Base-by-base conservation (phyloP, 1,140 invertebrate species). In the Patella vulgata region DNA sequence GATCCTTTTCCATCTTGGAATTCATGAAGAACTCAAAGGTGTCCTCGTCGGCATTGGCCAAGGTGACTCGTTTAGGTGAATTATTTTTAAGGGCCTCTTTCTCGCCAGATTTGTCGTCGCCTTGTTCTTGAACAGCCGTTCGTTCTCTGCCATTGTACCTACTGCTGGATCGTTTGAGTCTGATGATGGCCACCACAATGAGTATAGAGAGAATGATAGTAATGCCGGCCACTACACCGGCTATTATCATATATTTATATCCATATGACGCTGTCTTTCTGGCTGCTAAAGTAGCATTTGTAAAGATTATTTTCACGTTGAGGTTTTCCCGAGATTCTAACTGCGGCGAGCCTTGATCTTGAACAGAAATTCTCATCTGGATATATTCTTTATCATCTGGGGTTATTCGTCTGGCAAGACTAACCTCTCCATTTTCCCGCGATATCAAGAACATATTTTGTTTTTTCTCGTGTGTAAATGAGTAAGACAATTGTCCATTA, bases 21-120 rank as follows among this genome's bases (percentile, higher is more conserved):
- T 58, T 44, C 12, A 88, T 76, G 82, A 96, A 92, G 44, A 97
- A 90, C 74, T 87, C 88, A 46, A 97, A 88, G 62, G 93, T 90
- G 0, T 91, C 92, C n/a, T 93, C 87, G 77, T 96, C 95, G 17
- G 94, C 94, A 8, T 93, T 94, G 17, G 93, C 93, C 69, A 97
- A 92, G 8, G 89, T 60, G 3, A 47, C 36, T 25, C 59, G 28
- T 11, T 71, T 55, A 8, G 76, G 31, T 31, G 55, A n/a, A 59
- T 81, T 77, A 19, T 74, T 56, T 56, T 81, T 76, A 61, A 79
- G 79, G 11, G 59, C 21, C 30, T 52, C 63, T 9, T 70, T 70
- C 33, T 66, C 63, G 40, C 63, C 63, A 23, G 65, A 55, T 23
- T 63, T 55, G 8, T 56, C 68, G 52, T 70, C 63, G 0, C 68